Evolutionary conservation across 2,888 invertebrate genomes (phyloP), one percentile per base, ranked within the genome.

Genomic region (Temnothorax unifasciatus): DNA sequence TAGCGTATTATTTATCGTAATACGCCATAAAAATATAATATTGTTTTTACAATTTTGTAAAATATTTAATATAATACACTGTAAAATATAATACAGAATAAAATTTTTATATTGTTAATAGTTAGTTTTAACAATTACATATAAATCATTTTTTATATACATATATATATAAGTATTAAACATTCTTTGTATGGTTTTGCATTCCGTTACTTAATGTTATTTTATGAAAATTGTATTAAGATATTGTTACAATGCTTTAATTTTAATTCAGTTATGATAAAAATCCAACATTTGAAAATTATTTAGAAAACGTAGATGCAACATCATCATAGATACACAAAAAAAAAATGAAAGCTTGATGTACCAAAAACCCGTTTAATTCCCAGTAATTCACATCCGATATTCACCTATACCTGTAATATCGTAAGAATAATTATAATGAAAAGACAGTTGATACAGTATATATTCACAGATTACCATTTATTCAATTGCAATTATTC

Each of bases 401-500:
- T 69, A 52, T 69, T 29, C 25, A 29, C 11, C 25, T 47, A 34
- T 15, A 29, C n/a, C 25, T 47, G n/a, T 15, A 54, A 6, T 21
- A 54, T 21, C 9, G 3, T 2, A 57, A n/a, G 1, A 21, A 47
- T 11, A 74, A 61, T 75, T 61, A 21, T 61, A 47, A n/a, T 11
- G 2, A 34, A 2, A 34, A 34, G 1, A 4, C 4, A 61, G 15
- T 73, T 57, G 15, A 9, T 29, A 13, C 25, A 73, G 0, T 44
- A 2, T 44, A 34, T 3, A 61, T 41, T 41, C 2, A 15, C 2
- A 44, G 2, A 61, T 34, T n/a, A 13, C 2, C 6, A 64, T 18
- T 52, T 38, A 38, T 47, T 13, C 50, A 69, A 63, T 76, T 64
- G 6, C 15, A 52, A 34, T 50, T 64, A 63, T 75, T 69, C 0